Conservation (phyloP, 2,888 invertebrate species). For the Phaonia tiefii region DNA sequence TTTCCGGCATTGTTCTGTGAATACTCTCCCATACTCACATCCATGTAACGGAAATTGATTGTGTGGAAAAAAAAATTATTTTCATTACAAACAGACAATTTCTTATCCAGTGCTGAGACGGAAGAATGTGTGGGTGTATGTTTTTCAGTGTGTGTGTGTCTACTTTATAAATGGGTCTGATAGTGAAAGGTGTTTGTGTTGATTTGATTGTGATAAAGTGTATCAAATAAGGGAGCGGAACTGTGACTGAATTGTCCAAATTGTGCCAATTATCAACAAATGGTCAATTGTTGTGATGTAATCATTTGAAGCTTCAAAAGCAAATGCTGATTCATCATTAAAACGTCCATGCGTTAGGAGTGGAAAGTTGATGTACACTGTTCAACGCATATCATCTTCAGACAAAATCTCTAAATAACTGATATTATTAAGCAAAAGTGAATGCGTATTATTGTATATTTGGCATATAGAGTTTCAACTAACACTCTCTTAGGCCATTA, state of each 20-base stretch:
- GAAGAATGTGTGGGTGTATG: not conserved
- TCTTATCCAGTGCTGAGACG: not conserved
- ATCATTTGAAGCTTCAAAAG: not conserved
- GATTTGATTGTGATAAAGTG: not conserved
- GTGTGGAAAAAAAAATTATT: conserved; percentile 19
- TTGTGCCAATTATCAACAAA: conserved; percentile 34
- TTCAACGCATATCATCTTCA: too few relatives aligned
- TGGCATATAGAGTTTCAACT: too few relatives aligned
- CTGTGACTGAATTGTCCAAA: not conserved
- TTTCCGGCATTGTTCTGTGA: conserved; percentile 39
- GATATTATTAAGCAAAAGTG: too few relatives aligned
- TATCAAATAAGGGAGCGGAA: conserved; percentile 1
- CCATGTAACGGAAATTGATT: conserved; percentile 43
- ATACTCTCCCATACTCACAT: conserved; percentile 14
- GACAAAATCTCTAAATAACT: too few relatives aligned
- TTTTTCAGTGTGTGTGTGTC: not conserved
- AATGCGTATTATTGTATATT: too few relatives aligned
- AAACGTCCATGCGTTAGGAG: too few relatives aligned
- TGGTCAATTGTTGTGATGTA: conserved; percentile 20
- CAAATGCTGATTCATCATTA: too few relatives aligned
- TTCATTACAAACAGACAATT: not conserved
- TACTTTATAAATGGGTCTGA: not conserved
- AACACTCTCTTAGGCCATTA: too few relatives aligned
- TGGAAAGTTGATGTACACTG: too few relatives aligned
- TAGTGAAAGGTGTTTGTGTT: not conserved